Base-by-base conservation (phyloP, 2,797 vertebrate species). In the Moxostoma hubbsi region DNA sequence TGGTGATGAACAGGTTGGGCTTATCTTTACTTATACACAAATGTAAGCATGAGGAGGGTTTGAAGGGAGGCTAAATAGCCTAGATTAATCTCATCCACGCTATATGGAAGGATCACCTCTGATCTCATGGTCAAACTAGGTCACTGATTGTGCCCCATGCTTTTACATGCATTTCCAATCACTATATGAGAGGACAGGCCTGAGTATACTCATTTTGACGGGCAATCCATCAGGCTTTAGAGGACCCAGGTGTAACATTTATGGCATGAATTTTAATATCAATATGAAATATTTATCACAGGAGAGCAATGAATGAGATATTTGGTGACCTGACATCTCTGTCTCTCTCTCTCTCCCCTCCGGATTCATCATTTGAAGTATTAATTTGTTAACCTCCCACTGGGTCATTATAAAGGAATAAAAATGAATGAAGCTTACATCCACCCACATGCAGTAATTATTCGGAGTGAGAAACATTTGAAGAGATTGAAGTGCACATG, bases 311-410 rank as follows among this genome's bases (percentile, higher is more conserved):
- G 58, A 69, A 75, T 36, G 13, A 69, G 58, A 64, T 66, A 53
- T 53, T 49, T 43, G 65, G 78, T 59, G 73, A 82, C 66, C 66
- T 53, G 18, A 69, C 59, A 57, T 55, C 49, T 74, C 49, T 59
- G 3, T 36, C 36, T 36, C 36, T 36, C 36, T 36, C 36, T 36
- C 36, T 63, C 58, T 67, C 16, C 54, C 12, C 50, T 75, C 43
- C 43, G 70, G 50, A 69, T 68, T 81, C 63, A 65, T 81, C 79
- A 85, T 73, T 79, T 72, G 61, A 73, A 51, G 82, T 77, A 82
- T 83, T 83, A 85, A 82, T 82, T 82, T 78, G 80, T 81, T 77
- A 79, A 65, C 79, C 84, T 81, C 84, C 84, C 75, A 85, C 84
- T 73, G 77, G 84, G 81, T 78, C 75, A 83, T 76, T 73, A 79